Evolutionary conservation across 2,797 vertebrate species (phyloP).

Genomic region (Myotis planiceps): DNA sequence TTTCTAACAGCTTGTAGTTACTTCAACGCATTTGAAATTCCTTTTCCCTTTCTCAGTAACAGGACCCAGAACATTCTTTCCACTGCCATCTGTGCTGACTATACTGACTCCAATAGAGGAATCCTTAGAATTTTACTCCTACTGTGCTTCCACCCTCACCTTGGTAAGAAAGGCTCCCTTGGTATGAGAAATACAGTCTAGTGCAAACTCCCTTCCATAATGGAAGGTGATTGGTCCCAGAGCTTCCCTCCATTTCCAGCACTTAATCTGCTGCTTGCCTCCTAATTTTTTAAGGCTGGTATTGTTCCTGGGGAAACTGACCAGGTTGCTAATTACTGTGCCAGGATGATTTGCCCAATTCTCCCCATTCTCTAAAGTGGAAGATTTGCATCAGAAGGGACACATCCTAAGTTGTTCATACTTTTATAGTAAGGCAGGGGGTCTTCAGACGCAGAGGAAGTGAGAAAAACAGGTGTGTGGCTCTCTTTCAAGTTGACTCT

Average conservation of each 20-base stretch:
- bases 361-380: conserved; percentile 29
- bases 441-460: neutral
- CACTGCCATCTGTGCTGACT: conserved; percentile 2
- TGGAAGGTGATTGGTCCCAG: conserved; percentile 19
- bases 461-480: neutral
- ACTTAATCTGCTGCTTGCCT: neutral
- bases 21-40: no score
- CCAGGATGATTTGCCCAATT: neutral
- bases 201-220: conserved; percentile 68
- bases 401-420: conserved; percentile 8
- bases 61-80: neutral
- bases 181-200: conserved; percentile 57
- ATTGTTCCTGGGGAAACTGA: neutral
- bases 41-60: neutral
- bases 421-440: conserved; percentile 52
- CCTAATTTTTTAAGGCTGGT: neutral
- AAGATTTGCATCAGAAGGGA: conserved; percentile 14
- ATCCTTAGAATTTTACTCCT: conserved; percentile 38
- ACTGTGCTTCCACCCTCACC: conserved; percentile 10
- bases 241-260: conserved; percentile 23
- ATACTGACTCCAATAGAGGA: neutral
- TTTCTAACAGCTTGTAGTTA: neutral
- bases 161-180: conserved; percentile 66
- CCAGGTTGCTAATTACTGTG: neutral
- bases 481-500: conserved; percentile 67